These are phyloP conservation scores for Griposia aprilina DNA, from an alignment of 2,888 invertebrate species.

Conservation along the genomic window DNA sequence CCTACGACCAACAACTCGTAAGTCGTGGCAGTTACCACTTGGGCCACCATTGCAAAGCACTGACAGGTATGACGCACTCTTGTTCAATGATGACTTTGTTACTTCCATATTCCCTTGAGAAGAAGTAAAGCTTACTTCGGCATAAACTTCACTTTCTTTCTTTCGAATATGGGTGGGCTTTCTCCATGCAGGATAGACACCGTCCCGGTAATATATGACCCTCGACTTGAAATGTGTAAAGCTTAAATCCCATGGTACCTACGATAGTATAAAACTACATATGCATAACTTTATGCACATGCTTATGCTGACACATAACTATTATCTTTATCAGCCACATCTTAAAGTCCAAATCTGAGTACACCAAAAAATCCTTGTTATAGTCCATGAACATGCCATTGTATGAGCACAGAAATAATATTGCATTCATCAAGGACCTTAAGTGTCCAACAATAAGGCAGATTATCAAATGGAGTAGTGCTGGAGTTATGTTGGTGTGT, in stretches of 20 bases:
- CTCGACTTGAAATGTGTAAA: slow-evolving; percentile 31
- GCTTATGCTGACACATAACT: neutral
- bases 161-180: slow-evolving; percentile 47
- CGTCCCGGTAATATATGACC: slow-evolving; percentile 36
- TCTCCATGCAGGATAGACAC: neutral
- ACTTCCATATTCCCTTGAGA: slow-evolving; percentile 6
- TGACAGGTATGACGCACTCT: neutral
- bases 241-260: slow-evolving; percentile 29
- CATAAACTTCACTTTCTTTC: slow-evolving; percentile 2
- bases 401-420: slow-evolving; percentile 34
- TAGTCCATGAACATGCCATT: slow-evolving; percentile 49
- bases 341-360: slow-evolving; percentile 38
- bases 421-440: slow-evolving; percentile 41
- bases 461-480: slow-evolving; percentile 34
- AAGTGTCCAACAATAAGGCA: slow-evolving; percentile 31
- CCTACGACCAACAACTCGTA: too few relatives aligned
- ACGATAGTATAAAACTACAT: slow-evolving; percentile 16
- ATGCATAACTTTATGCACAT: slow-evolving; percentile 33
- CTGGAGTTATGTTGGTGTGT: slow-evolving; percentile 34
- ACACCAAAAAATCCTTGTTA: slow-evolving; percentile 36
- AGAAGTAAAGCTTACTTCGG: neutral
- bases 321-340: neutral
- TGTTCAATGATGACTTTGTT: slow-evolving; percentile 1
- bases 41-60: too few relatives aligned
- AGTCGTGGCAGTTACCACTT: too few relatives aligned